Evolutionary conservation across 2,888 invertebrate genomes (phyloP), one percentile per base, ranked within the genome.

Genomic region (Subacronicta megacephala): DNA sequence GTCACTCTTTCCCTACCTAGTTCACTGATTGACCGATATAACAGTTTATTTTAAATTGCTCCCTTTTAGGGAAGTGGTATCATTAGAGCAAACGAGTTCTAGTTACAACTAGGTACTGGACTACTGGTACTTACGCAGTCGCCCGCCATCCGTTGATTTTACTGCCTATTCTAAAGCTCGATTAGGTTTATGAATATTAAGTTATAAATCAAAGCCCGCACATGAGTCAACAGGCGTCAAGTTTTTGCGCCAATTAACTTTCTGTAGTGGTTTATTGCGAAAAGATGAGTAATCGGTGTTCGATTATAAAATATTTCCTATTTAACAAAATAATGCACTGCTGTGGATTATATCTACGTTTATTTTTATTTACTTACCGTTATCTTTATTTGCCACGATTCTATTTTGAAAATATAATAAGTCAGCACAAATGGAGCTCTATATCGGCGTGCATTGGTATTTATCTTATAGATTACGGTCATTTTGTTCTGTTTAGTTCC

Each of bases 191-290:
- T 70, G 65, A 70, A 64, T 73, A 76, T 81, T 77, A 78, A 74
- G 78, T 79, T 77, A 75, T 79, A 80, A 75, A 80, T 75, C 76
- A 77, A 71, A 55, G 44, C 44, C 53, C 37, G 64, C 61, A 59
- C 52, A 60, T 56, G 51, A 47, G 56, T 47, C 41, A 54, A 66
- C 61, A 54, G 42, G 37, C 51, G 46, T 57, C 47, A 45, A 67
- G 55, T 77, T 81, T 81, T 81, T 80, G 70, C 71, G 46, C 42
- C 66, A 69, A 78, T 80, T 79, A 77, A 53, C 56, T 63, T 58
- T 57, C 61, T 58, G 47, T n/a, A n/a, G n/a, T n/a, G n/a, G n/a
- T n/a, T n/a, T 38, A 51, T 41, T 29, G 42, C 35, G 20, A 41
- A 40, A 54, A 49, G 37, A 49, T 29, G 51, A 53, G 12, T 36